Percentiles rank a stretch among this genome's conserved stretches.
phyloP scores from a whole-genome alignment of 1,140 invertebrate species.

The Steinernema khuongi region DNA sequence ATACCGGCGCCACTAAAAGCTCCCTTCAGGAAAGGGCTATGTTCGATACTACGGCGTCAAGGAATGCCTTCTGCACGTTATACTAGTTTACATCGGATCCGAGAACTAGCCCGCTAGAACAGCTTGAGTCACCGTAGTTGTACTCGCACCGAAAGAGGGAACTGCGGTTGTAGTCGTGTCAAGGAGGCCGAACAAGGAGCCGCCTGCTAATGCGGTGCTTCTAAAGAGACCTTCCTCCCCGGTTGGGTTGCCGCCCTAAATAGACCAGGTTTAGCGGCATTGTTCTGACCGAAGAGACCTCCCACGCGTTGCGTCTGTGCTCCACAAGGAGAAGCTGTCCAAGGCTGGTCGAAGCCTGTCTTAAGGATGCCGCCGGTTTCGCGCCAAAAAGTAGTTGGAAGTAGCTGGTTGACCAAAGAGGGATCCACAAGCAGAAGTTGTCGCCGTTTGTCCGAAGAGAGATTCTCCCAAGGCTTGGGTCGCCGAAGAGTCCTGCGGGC shows the following conservation, averaged over 20 bases:
- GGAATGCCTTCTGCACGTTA: constrained; percentile 27
- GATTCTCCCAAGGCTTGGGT: neutral
- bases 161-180: neutral
- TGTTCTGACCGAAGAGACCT: constrained; percentile 22
- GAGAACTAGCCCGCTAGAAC: neutral
- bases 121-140: constrained; percentile 2
- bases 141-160: constrained; percentile 1
- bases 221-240: constrained; percentile 1
- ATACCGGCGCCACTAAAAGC: constrained; percentile 4
- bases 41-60: constrained; percentile 24
- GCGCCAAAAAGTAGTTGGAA: constrained; percentile 23
- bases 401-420: constrained; percentile 20
- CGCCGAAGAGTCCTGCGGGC: constrained; percentile 23
- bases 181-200: neutral
- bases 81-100: constrained; percentile 6
- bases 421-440: constrained; percentile 21
- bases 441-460: constrained; percentile 21
- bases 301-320: constrained; percentile 18
- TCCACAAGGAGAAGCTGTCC: constrained; percentile 25
- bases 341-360: constrained; percentile 19
- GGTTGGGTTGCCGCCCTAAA: neutral
- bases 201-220: no score
- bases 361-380: constrained; percentile 21
- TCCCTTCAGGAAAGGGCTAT: constrained; percentile 31
- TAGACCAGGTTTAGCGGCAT: neutral